Conservation (phyloP, 64 coral and sea anemone species). For the Stylophora pistillata region DNA sequence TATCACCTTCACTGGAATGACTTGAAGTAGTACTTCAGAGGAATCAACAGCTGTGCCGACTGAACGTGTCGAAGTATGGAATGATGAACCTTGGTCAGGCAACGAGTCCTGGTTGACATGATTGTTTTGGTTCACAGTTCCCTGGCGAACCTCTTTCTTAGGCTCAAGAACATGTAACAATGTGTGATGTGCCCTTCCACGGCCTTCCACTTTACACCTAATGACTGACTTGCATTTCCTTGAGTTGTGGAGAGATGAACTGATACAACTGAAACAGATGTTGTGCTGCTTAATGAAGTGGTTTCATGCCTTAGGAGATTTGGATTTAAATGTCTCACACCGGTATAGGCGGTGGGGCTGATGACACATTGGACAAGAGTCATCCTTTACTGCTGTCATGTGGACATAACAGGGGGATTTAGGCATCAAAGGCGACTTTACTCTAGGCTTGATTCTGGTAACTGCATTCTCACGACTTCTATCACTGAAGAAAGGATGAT, state of each 20-base stretch:
- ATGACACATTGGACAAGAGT: constrained; percentile 12
- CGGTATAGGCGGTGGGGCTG: too few relatives aligned
- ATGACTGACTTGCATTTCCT: constrained; percentile 20
- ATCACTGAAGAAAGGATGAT: constrained; percentile 59
- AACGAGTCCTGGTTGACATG: not conserved
- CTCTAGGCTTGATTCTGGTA: not conserved
- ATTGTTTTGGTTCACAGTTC: not conserved
- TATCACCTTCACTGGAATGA: constrained; percentile 53
- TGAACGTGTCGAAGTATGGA: not conserved
- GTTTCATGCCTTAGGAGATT: constrained; percentile 28
- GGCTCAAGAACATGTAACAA: constrained; percentile 39
- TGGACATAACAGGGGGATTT: not conserved
- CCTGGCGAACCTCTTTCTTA: not conserved
- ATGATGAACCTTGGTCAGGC: constrained; percentile 20
- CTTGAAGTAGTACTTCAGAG: constrained; percentile 43
- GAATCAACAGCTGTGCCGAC: not conserved
- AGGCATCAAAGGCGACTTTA: not conserved
- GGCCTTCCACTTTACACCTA: constrained; percentile 22
- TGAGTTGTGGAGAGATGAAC: constrained; percentile 28
- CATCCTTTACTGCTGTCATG: not conserved
- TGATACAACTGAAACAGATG: constrained; percentile 65
- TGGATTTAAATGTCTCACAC: too few relatives aligned
- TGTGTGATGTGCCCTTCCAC: constrained; percentile 56
- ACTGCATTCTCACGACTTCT: not conserved
- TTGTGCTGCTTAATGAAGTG: constrained; percentile 35